phyloP scores from a whole-genome alignment of 2,797 vertebrate species.

The Epinephelus coioides region DNA sequence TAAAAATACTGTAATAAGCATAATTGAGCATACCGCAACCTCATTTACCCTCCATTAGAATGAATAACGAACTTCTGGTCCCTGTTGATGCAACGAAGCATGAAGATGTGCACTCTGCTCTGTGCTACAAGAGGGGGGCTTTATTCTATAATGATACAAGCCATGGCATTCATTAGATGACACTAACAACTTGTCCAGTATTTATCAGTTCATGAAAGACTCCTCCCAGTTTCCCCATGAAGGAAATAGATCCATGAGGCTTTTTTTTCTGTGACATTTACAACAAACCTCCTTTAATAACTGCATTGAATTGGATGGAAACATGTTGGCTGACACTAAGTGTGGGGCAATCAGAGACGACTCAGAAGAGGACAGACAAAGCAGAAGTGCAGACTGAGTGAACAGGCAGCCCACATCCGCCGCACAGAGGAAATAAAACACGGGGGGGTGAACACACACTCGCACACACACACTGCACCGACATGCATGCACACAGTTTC shows the following conservation, averaged over 20 bases:
- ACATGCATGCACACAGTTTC: slow-evolving; percentile 26
- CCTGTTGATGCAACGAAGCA: slow-evolving; percentile 2
- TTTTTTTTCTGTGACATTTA: slow-evolving; percentile 22
- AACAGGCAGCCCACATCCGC: slow-evolving; percentile 84
- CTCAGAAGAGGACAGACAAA: slow-evolving; percentile 50
- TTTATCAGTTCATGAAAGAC: slow-evolving; percentile 22
- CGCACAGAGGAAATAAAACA: slow-evolving; percentile 73
- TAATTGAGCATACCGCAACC: background rate
- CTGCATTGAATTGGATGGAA: background rate
- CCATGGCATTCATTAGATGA: slow-evolving; percentile 26
- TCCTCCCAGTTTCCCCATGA: slow-evolving; percentile 1
- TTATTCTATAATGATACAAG: slow-evolving; percentile 20
- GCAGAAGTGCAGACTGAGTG: slow-evolving; percentile 70
- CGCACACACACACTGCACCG: slow-evolving; percentile 3
- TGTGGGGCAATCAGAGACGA: slow-evolving; percentile 25
- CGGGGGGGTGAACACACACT: slow-evolving; percentile 26
- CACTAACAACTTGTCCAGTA: background rate
- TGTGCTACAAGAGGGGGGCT: background rate
- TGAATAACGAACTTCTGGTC: too few relatives aligned
- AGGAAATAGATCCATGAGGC: slow-evolving; percentile 1
- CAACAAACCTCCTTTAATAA: background rate
- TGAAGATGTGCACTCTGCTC: slow-evolving; percentile 12
- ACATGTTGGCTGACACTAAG: slow-evolving; percentile 32
- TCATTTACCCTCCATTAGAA: background rate
- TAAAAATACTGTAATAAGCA: slow-evolving; percentile 34